Percentiles rank a stretch among this genome's conserved stretches.
These are phyloP conservation scores for Parazoanthus darwini DNA, from an alignment of 92 coral and sea anemone genomes.

Conservation along the genomic window DNA sequence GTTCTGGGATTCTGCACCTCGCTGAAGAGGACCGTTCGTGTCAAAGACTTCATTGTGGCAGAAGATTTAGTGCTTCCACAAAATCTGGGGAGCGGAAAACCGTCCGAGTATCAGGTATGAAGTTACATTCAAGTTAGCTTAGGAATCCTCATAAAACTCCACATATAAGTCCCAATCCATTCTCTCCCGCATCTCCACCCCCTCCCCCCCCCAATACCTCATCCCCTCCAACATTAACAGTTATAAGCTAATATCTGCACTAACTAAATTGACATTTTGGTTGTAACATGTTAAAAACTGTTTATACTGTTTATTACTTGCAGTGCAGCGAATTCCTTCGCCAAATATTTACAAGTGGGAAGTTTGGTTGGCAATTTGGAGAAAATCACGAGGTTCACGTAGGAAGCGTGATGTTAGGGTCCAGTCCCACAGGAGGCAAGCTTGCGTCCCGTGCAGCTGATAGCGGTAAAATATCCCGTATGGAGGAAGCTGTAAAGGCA, in stretches of 20 bases:
- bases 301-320: neutral
- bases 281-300: too few species aligned
- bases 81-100: neutral
- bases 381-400: constrained; percentile 2
- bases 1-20: constrained; percentile 25
- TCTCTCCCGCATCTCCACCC: too few species aligned
- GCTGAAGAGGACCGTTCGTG: constrained; percentile 13
- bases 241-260: too few species aligned
- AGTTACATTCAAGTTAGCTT: neutral
- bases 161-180: too few species aligned
- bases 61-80: constrained; percentile 2
- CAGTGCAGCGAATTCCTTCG: constrained; percentile 37
- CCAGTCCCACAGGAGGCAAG: neutral
- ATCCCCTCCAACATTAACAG: too few species aligned
- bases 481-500: constrained; percentile 4
- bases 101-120: constrained; percentile 25
- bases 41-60: constrained; percentile 26
- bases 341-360: constrained; percentile 30
- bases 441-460: constrained; percentile 5
- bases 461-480: neutral
- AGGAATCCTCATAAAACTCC: too few species aligned
- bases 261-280: too few species aligned
- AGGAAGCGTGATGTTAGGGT: constrained; percentile 18
- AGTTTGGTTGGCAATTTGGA: constrained; percentile 30
- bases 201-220: too few species aligned